Evolutionary conservation across 2,113 vertebrate genomes (phyloP).

Genomic region (Dicaeum eximium): DNA sequence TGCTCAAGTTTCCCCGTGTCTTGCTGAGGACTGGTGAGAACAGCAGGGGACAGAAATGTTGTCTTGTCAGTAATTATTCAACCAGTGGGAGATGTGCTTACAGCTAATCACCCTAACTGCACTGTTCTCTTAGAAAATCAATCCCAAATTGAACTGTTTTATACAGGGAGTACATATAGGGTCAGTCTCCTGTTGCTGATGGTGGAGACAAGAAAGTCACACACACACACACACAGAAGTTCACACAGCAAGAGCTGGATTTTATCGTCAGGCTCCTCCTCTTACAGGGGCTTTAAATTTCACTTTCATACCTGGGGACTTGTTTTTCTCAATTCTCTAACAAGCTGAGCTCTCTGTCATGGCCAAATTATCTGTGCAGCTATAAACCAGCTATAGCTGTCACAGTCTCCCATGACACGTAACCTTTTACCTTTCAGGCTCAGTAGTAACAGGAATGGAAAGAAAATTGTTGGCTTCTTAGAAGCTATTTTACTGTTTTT

Average conservation of each 20-base stretch:
- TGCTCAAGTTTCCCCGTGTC: background rate
- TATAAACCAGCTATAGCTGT: background rate
- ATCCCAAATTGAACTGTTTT: background rate
- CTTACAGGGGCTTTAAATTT: too few species aligned
- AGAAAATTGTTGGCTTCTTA: background rate
- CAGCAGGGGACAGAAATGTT: background rate
- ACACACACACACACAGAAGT: background rate
- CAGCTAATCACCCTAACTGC: background rate
- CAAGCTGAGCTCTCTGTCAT: background rate
- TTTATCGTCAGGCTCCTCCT: too few species aligned
- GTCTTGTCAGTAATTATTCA: background rate
- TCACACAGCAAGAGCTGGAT: too few species aligned
- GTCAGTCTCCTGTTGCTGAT: background rate
- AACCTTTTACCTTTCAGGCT: background rate
- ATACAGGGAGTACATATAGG: background rate
- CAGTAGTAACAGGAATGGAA: background rate
- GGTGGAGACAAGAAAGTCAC: too few species aligned
- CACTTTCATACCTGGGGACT: background rate
- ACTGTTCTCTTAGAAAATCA: background rate
- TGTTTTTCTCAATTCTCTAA: background rate
- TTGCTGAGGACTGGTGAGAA: background rate
- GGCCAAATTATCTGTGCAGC: background rate
- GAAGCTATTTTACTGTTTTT: background rate
- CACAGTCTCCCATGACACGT: background rate
- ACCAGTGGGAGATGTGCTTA: background rate